Evolutionary conservation across 2,113 vertebrate species (phyloP).

Genomic region (Barbus barbus): DNA sequence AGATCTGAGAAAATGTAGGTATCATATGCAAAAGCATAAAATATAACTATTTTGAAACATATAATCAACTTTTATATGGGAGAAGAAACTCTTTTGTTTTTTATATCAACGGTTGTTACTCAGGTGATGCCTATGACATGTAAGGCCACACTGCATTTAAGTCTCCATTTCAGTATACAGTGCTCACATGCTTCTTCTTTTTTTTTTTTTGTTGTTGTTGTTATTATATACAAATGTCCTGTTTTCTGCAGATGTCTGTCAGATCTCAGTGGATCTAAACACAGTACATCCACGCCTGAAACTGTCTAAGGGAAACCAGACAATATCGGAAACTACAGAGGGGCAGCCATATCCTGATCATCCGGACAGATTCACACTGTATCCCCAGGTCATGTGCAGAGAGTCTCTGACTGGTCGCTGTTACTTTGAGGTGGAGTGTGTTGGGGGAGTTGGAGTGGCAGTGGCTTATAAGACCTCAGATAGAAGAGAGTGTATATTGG

Average conservation of each 20-base stretch:
- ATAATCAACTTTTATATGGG: no score
- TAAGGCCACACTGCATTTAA: no score
- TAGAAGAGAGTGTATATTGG: constrained; percentile 9
- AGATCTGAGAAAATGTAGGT: constrained; percentile 32
- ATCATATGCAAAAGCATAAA: neutral
- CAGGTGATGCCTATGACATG: no score
- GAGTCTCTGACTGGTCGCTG: neutral
- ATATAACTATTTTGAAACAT: neutral
- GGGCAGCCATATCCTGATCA: constrained; percentile 27
- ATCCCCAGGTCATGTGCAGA: neutral
- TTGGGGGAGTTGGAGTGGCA: neutral
- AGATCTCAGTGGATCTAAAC: constrained; percentile 26
- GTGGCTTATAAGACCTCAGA: constrained; percentile 16
- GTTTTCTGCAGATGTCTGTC: constrained; percentile 17
- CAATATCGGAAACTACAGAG: neutral
- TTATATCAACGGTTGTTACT: no score
- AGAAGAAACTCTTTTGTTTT: no score
- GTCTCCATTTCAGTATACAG: no score
- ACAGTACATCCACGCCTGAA: neutral
- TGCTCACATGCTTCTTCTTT: no score
- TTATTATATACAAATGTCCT: no score
- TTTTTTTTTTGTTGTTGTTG: no score
- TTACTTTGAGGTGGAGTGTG: constrained; percentile 38
- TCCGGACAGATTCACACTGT: constrained; percentile 24
- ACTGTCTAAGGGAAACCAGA: neutral